Evolutionary conservation across 2,113 vertebrate genomes (phyloP).

Genomic region (Zosterops lateralis): DNA sequence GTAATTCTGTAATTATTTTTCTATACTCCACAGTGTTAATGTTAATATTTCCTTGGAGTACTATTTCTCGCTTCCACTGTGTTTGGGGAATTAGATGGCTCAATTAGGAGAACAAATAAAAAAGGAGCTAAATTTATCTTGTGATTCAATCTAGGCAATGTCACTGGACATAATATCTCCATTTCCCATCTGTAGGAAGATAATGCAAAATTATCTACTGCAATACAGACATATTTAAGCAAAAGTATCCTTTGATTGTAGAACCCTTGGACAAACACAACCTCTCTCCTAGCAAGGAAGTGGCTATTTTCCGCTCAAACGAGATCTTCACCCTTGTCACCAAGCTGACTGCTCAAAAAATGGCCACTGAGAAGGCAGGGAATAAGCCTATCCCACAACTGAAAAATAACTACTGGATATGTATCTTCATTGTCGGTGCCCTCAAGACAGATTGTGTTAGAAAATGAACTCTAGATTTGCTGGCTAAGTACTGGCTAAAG

Average conservation of each 20-base stretch:
- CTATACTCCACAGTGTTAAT: neutral
- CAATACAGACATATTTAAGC: neutral
- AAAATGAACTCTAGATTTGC: neutral
- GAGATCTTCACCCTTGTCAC: neutral
- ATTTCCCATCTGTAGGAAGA: neutral
- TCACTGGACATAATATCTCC: neutral
- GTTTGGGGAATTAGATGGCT: neutral
- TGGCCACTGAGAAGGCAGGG: neutral
- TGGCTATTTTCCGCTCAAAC: neutral
- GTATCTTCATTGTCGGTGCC: neutral
- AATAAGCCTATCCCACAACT: fast-evolving
- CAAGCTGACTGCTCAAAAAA: neutral
- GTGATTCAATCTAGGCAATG: neutral
- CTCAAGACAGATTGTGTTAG: neutral
- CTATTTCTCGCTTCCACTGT: neutral
- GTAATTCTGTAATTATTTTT: neutral
- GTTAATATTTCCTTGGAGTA: neutral
- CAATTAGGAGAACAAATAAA: neutral
- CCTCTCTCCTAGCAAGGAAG: neutral
- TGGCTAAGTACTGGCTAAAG: neutral
- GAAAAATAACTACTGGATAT: neutral
- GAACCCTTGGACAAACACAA: neutral
- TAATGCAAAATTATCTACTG: neutral
- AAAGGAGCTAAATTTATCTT: neutral
- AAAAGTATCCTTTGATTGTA: neutral